Percentiles rank a stretch among this genome's conserved stretches.
phyloP scores from a whole-genome alignment of 2,888 invertebrate genomes.

The Danaus chrysippus region DNA sequence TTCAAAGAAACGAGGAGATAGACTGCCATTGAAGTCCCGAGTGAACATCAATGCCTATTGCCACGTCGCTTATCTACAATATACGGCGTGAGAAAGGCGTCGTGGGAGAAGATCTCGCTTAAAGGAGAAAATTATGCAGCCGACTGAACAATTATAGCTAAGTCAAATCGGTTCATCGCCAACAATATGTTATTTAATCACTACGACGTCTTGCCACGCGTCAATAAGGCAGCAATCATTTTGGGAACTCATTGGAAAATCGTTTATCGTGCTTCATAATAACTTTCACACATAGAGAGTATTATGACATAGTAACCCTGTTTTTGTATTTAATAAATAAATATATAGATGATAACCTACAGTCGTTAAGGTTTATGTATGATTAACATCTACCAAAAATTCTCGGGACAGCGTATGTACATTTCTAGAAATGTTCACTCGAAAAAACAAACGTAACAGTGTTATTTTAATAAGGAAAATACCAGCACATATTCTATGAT shows the following conservation, averaged over 20 bases:
- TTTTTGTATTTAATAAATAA: too few species aligned
- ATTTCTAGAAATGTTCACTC: too few species aligned
- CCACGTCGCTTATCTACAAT: conserved; percentile 72
- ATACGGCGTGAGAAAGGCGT: conserved; percentile 51
- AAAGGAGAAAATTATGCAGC: conserved; percentile 62
- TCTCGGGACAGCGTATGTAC: too few species aligned
- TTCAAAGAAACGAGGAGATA: conserved; percentile 66
- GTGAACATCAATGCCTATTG: conserved; percentile 76
- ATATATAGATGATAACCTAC: too few species aligned
- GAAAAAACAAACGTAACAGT: neutral
- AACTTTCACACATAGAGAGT: too few species aligned
- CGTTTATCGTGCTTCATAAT: too few species aligned
- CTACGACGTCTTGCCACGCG: neutral
- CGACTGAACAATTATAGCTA: conserved; percentile 31
- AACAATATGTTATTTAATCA: conserved; percentile 3
- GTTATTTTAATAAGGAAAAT: conserved; percentile 4
- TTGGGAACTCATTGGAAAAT: too few species aligned
- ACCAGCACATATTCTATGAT: conserved; percentile 26
- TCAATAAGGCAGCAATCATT: neutral
- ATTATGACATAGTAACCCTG: too few species aligned
- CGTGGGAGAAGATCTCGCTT: conserved; percentile 47
- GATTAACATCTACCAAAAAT: too few species aligned
- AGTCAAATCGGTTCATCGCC: conserved; percentile 13
- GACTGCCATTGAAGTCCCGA: conserved; percentile 70
- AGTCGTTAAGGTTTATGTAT: too few species aligned